phyloP scores from a whole-genome alignment of 1,140 invertebrate genomes.

The Apis dorsata region DNA sequence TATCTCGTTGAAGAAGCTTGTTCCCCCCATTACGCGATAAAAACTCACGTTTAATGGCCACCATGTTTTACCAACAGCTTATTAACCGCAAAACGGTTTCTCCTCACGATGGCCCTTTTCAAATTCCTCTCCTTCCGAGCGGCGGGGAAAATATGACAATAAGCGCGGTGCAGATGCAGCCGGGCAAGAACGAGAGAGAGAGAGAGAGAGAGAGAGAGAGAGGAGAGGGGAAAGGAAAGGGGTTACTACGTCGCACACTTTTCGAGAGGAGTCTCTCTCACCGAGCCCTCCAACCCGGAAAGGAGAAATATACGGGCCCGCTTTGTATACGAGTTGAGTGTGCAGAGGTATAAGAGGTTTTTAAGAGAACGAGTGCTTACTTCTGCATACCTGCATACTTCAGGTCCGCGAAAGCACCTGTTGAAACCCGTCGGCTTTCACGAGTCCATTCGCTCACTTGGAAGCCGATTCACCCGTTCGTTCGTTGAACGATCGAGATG shows the following conservation, averaged over 20 bases:
- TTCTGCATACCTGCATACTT: constrained; percentile 76
- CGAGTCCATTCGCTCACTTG: constrained; percentile 57
- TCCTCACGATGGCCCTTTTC: constrained; percentile 51
- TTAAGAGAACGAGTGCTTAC: constrained; percentile 72
- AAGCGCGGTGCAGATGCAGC: constrained; percentile 40
- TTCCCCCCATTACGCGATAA: constrained; percentile 49
- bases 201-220: not conserved
- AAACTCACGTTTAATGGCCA: constrained; percentile 71
- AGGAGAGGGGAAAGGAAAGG: constrained; percentile 10
- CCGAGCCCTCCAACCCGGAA: constrained; percentile 67
- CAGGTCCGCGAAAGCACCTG: constrained; percentile 73
- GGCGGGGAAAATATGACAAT: constrained; percentile 50
- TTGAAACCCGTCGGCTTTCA: constrained; percentile 69
- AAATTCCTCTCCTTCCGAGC: constrained; percentile 54
- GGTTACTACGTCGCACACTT: constrained; percentile 53
- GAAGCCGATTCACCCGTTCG: constrained; percentile 50
- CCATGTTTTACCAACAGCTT: constrained; percentile 72
- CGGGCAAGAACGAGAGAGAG: constrained; percentile 42
- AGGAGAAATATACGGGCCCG: constrained; percentile 74
- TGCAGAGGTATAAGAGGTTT: constrained; percentile 71
- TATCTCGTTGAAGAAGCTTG: not conserved
- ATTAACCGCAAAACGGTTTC: constrained; percentile 68
- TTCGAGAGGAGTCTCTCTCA: constrained; percentile 58
- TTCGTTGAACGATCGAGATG: constrained; percentile 26
- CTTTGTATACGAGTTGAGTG: constrained; percentile 70